These are phyloP conservation scores for Hesperia comma DNA, from an alignment of 2,888 invertebrate genomes.

Conservation along the genomic window DNA sequence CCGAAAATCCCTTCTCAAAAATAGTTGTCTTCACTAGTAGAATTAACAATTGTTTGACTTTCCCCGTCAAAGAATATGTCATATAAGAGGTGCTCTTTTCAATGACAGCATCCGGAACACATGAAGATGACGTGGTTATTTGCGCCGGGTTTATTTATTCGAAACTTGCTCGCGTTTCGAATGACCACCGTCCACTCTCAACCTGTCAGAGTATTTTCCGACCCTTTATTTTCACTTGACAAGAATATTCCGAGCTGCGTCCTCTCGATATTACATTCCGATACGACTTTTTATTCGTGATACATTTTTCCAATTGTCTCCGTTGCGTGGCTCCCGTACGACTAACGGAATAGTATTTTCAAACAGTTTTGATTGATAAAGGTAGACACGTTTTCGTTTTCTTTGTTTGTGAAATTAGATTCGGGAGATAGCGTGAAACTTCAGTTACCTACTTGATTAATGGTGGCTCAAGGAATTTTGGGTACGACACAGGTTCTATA, in stretches of 20 bases:
- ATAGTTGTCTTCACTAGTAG: constrained; percentile 38
- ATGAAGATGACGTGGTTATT: constrained; percentile 73
- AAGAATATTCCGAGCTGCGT: constrained; percentile 76
- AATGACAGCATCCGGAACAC: constrained; percentile 61
- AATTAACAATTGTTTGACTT: constrained; percentile 64
- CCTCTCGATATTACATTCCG: constrained; percentile 81
- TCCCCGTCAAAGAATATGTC: constrained; percentile 67
- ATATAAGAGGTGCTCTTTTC: constrained; percentile 63
- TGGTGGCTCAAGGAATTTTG: constrained; percentile 69
- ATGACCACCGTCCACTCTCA: constrained; percentile 80
- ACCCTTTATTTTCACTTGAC: constrained; percentile 83
- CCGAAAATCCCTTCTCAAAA: constrained; percentile 26
- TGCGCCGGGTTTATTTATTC: constrained; percentile 78
- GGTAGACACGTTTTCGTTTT: constrained; percentile 82
- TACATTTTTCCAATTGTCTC: constrained; percentile 82
- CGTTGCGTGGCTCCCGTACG: constrained; percentile 68
- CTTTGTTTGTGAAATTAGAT: constrained; percentile 82
- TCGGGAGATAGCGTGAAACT: constrained; percentile 76
- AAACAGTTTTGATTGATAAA: constrained; percentile 83
- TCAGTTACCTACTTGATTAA: constrained; percentile 80
- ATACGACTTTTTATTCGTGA: constrained; percentile 82
- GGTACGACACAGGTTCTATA: constrained; percentile 68
- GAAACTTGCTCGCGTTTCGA: constrained; percentile 70
- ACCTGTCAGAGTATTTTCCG: constrained; percentile 80
- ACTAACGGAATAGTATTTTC: constrained; percentile 82